These are phyloP conservation scores for Parnassius mnemosyne DNA, from an alignment of 2,888 invertebrate species.

Conservation along the genomic window DNA sequence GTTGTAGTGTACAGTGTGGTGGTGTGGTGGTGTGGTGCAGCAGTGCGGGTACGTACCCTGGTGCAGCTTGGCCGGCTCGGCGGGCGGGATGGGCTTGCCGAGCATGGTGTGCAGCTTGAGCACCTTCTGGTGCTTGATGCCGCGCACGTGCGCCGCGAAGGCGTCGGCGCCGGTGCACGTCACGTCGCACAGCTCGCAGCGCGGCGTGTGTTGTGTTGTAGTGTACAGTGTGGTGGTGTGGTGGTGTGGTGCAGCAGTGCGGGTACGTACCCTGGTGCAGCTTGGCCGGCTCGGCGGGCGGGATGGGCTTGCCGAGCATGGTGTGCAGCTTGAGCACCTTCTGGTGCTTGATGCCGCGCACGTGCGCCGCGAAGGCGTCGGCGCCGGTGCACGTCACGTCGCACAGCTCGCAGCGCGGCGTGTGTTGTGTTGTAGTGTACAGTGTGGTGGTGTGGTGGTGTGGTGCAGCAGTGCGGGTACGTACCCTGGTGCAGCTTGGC, in stretches of 20 bases:
- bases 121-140: constrained; percentile 98
- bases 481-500: constrained; percentile 85
- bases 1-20: too few species aligned
- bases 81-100: constrained; percentile 98
- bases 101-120: constrained; percentile 97
- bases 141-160: constrained; percentile 98
- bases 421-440: too few species aligned
- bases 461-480: too few species aligned
- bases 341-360: constrained; percentile 98
- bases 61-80: constrained; percentile 93
- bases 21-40: too few species aligned
- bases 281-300: constrained; percentile 96
- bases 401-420: constrained; percentile 96
- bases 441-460: too few species aligned
- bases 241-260: too few species aligned
- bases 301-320: constrained; percentile 98
- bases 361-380: constrained; percentile 99
- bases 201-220: too few species aligned
- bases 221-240: too few species aligned
- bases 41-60: constrained; percentile 40
- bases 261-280: constrained; percentile 69
- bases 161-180: constrained; percentile 99
- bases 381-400: constrained; percentile 99
- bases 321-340: constrained; percentile 98
- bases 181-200: constrained; percentile 98